phyloP scores from a whole-genome alignment of 2,888 invertebrate genomes.

The Plusia festucae region DNA sequence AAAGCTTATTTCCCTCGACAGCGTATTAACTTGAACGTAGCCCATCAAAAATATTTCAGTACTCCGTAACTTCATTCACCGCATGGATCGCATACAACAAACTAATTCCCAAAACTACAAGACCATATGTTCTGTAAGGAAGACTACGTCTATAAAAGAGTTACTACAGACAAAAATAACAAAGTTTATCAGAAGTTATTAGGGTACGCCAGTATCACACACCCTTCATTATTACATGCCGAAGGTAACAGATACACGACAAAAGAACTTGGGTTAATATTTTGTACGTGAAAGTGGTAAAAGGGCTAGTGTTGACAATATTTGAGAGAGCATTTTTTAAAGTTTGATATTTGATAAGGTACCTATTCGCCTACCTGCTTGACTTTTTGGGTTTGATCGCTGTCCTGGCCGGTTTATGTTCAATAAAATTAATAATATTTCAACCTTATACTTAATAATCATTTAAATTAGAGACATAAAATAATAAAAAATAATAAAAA shows the following conservation, averaged over 20 bases:
- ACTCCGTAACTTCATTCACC: too few species aligned
- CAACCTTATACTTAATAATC: too few species aligned
- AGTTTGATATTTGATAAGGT: not conserved
- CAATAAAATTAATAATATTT: too few species aligned
- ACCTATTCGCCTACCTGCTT: not conserved
- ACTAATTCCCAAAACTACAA: constrained; percentile 10
- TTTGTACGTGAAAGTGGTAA: not conserved
- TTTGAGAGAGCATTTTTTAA: not conserved
- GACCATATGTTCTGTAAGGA: constrained; percentile 11
- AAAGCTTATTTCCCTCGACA: too few species aligned
- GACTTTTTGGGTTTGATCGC: not conserved
- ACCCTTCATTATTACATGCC: not conserved
- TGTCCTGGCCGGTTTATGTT: not conserved
- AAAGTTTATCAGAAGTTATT: constrained; percentile 10
- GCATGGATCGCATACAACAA: constrained; percentile 25
- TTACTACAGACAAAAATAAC: constrained; percentile 12
- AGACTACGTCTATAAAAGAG: constrained; percentile 40
- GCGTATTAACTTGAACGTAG: too few species aligned
- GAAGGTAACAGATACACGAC: not conserved
- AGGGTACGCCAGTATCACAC: not conserved
- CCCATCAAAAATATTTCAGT: too few species aligned
- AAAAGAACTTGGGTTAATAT: not conserved
- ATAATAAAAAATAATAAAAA: too few species aligned
- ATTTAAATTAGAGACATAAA: too few species aligned
- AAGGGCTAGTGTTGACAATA: constrained; percentile 4